These are phyloP conservation scores for Conchocele bisecta DNA, from an alignment of 2,888 invertebrate genomes.

Conservation along the genomic window DNA sequence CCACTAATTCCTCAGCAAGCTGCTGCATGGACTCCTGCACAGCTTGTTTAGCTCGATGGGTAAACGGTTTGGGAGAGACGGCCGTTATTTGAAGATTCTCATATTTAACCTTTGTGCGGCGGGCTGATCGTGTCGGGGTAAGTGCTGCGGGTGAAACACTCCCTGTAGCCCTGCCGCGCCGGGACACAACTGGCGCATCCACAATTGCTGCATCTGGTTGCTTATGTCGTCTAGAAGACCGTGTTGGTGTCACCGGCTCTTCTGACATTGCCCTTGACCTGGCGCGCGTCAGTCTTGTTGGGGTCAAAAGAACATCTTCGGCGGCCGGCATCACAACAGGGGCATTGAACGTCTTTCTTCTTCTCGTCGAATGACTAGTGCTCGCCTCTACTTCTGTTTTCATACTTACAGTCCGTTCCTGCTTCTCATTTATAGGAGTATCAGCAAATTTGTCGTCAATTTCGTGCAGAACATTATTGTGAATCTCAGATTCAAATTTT, in stretches of 20 bases:
- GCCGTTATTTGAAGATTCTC: constrained; percentile 19
- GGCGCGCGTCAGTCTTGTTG: constrained; percentile 19
- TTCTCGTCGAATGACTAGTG: neutral
- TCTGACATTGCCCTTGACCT: neutral
- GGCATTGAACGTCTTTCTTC: constrained; percentile 23
- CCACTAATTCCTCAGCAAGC: constrained; percentile 25
- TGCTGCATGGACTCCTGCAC: constrained; percentile 45
- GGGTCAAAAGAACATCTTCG: constrained; percentile 8
- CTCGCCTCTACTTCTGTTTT: constrained; percentile 2
- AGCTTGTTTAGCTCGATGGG: constrained; percentile 31
- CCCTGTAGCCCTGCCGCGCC: neutral
- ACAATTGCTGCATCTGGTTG: constrained; percentile 3
- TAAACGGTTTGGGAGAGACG: constrained; percentile 36
- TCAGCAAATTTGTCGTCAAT: constrained; percentile 45
- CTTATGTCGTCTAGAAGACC: constrained; percentile 32
- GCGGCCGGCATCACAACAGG: neutral
- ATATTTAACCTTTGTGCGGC: constrained; percentile 9
- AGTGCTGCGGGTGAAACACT: constrained; percentile 6
- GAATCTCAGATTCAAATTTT: too few species aligned
- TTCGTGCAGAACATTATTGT: constrained; percentile 19
- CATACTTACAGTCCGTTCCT: neutral
- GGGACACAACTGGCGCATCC: neutral
- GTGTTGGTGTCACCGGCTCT: constrained; percentile 36
- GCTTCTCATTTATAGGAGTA: constrained; percentile 15
- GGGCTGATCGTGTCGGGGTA: constrained; percentile 45